Percentiles rank a stretch among this genome's conserved stretches.
phyloP scores from a whole-genome alignment of 1,140 invertebrate species.

The Drosophila ambigua region DNA sequence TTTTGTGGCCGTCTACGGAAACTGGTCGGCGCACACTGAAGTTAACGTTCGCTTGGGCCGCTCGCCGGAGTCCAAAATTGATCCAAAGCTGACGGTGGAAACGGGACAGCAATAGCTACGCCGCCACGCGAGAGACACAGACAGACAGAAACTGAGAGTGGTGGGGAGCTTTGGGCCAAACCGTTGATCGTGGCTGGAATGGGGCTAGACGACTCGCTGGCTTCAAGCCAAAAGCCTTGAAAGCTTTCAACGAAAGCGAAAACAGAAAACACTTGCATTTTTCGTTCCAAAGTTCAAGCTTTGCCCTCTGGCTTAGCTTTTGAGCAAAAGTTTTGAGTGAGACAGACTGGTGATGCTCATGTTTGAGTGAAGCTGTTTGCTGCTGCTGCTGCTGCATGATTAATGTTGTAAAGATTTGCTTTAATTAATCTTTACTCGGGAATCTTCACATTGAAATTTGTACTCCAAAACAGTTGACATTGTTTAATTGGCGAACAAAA shows the following conservation, averaged over 20 bases:
- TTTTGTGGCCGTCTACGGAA: conserved; percentile 83
- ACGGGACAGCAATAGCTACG: conserved; percentile 44
- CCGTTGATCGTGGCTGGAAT: conserved; percentile 18
- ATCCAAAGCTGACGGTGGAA: conserved; percentile 61
- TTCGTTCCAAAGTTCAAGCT: conserved; percentile 56
- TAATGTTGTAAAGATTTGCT: conserved; percentile 70
- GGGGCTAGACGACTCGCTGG: conserved; percentile 34
- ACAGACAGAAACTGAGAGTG: conserved; percentile 9
- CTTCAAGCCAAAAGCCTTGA: conserved; percentile 68
- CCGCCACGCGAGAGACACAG: conserved; percentile 27
- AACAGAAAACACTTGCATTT: conserved; percentile 72
- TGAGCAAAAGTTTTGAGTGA: conserved; percentile 36
- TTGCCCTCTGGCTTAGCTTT: conserved; percentile 41
- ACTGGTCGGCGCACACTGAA: conserved; percentile 84
- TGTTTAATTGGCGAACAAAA: conserved; percentile 59
- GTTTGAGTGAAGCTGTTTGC: conserved; percentile 41
- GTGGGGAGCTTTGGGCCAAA: conserved; percentile 65
- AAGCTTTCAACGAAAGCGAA: conserved; percentile 77
- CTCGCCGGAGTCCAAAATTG: conserved; percentile 70
- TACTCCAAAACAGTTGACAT: conserved; percentile 52
- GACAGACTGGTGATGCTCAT: neutral
- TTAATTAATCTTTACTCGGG: conserved; percentile 61
- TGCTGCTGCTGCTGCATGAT: conserved; percentile 52
- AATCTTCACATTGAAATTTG: conserved; percentile 52
- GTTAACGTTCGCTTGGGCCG: conserved; percentile 75